Base-by-base conservation (phyloP, 2,888 invertebrate genomes). In the Hylaea fasciaria region DNA sequence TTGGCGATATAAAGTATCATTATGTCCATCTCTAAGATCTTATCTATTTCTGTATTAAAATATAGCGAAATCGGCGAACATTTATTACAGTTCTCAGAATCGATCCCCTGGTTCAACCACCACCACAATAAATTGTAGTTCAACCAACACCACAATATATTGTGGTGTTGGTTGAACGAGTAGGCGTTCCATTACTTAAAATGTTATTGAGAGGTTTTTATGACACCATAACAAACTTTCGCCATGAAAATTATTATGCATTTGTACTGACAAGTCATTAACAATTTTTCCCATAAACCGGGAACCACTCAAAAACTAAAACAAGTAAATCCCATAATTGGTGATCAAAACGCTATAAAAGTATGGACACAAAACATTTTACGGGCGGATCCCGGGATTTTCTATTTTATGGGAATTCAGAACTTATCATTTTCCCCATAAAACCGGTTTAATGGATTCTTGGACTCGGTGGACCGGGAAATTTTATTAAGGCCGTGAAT, bases 361-460 rank as follows among this genome's bases (percentile, higher is more conserved):
- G 61, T 71, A 72, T 69, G 69, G 72, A 69, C 71, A 81, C 79
- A 78, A 82, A 82, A 80, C 75, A 83, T 71, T 80, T 83, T 84
- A 85, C 75, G 76, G 69, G 8, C 22, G 71, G 58, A 67, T 73
- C 43, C 60, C 14, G 35, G 69, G 77, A 77, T 69, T 72, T 75
- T 74, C 73, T 73, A 40, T 80, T 87, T 86, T 84, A 86, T 85
- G 70, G 76, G 80, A 82, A 85, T 84, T 83, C 77, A 82, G 79
- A 80, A 83, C 82, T 87, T 86, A 87, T 87, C 83, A 87, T 87
- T 84, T 84, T 79, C 71, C 73, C 72, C 83, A 80, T 88, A 87
- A 88, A 86, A 74, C 70, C 74, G 49, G 68, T 81, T 81, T 86
- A 83, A 83, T 83, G 79, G 80, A 70, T 73, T 72, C 70, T 75